Evolutionary conservation across 2,888 invertebrate species (phyloP).

Genomic region (Drepanosiphum platanoidis): DNA sequence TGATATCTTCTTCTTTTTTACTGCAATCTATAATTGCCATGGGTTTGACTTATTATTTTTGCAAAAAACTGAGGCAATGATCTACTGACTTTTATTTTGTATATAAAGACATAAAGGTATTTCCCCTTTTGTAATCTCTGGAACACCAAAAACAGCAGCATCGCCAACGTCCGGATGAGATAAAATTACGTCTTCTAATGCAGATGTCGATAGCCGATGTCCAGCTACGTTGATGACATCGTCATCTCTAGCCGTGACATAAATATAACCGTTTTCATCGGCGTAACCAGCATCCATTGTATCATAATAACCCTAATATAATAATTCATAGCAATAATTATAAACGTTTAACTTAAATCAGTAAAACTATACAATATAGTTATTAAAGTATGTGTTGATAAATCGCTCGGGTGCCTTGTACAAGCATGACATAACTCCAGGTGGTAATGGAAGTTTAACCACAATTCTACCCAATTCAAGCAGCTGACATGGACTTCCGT

Average conservation of each 20-base stretch:
- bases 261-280: constrained; percentile 84
- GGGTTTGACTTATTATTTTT: not conserved
- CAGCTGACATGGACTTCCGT: constrained; percentile 76
- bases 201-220: constrained; percentile 87
- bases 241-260: constrained; percentile 90
- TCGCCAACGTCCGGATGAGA: constrained; percentile 87
- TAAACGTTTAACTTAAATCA: not conserved
- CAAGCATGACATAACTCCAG: constrained; percentile 85
- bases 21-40: constrained; percentile 68
- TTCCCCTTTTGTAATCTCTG: constrained; percentile 89
- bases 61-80: not conserved
- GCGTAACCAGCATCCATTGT: constrained; percentile 94
- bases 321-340: not conserved
- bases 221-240: constrained; percentile 97
- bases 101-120: constrained; percentile 89
- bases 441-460: constrained; percentile 86
- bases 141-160: constrained; percentile 89
- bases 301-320: constrained; percentile 84
- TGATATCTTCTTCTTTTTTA: constrained; percentile 71
- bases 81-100: constrained; percentile 72
- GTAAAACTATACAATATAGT: constrained; percentile 75
- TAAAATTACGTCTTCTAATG: constrained; percentile 88
- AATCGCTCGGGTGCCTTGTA: constrained; percentile 85
- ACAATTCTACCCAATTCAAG: constrained; percentile 86
- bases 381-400: constrained; percentile 82